phyloP scores from a whole-genome alignment of 1,140 invertebrate species.

The Luehdorfia chinensis region DNA sequence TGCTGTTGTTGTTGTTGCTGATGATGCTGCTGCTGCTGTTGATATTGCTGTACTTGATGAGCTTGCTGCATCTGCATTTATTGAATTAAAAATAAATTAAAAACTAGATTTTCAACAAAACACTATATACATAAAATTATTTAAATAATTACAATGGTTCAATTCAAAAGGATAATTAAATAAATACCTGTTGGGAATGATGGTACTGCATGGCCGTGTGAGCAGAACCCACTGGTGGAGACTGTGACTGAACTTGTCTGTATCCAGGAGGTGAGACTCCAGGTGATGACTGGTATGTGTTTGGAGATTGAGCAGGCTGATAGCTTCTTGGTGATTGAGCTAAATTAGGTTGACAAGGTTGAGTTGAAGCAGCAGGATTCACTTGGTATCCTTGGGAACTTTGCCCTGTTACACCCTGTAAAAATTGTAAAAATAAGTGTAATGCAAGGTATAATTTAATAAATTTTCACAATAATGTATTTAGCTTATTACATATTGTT shows the following conservation, averaged over 20 bases:
- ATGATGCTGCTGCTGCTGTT: conserved; percentile 50
- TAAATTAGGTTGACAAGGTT: conserved; percentile 53
- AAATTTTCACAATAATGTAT: neutral
- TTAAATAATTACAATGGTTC: too few species aligned
- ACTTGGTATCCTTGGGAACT: conserved; percentile 60
- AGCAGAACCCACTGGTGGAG: conserved; percentile 54
- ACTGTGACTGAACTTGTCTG: conserved; percentile 59
- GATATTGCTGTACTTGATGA: conserved; percentile 54
- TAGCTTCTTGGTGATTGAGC: conserved; percentile 61
- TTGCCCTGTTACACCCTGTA: conserved; percentile 53
- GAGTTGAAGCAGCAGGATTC: conserved; percentile 47
- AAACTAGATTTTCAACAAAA: too few species aligned
- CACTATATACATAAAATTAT: neutral
- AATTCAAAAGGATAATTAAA: too few species aligned
- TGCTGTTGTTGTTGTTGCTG: conserved; percentile 43
- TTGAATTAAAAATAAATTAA: too few species aligned
- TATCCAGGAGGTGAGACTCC: conserved; percentile 62
- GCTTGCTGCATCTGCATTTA: conserved; percentile 51
- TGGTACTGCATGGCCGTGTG: conserved; percentile 67
- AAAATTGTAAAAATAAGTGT: conserved; percentile 6
- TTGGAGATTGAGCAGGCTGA: conserved; percentile 54
- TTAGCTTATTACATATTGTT: neutral
- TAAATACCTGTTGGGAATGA: conserved; percentile 62
- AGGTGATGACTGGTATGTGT: conserved; percentile 46
- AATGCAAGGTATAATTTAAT: too few species aligned